Conservation (phyloP, 2,888 invertebrate genomes). For the Pyrochroa serraticornis region DNA sequence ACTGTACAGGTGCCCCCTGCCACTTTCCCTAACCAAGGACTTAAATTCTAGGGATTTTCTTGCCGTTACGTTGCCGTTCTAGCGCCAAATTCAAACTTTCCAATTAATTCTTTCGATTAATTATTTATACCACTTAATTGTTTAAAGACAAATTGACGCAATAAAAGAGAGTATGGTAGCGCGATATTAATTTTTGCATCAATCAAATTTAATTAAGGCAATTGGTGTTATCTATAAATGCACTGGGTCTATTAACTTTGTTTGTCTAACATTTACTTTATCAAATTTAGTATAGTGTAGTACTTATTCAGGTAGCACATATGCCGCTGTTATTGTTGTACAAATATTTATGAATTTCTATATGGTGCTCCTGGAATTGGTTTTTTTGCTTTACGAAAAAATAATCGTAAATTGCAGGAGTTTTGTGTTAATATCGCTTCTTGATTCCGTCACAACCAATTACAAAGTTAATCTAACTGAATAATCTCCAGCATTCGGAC, state of each 20-base stretch:
- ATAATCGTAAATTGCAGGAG: too few relatives aligned
- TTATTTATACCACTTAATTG: neutral
- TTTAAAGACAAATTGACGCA: neutral
- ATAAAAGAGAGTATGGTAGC: neutral
- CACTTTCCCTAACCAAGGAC: slow-evolving; percentile 19
- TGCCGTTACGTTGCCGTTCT: neutral
- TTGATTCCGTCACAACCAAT: too few relatives aligned
- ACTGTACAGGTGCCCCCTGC: slow-evolving; percentile 30
- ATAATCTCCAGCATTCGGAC: too few relatives aligned
- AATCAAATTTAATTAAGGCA: neutral
- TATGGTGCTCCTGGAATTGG: slow-evolving; percentile 2
- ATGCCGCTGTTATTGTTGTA: slow-evolving; percentile 22
- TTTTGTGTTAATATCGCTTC: too few relatives aligned
- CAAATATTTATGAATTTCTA: slow-evolving; percentile 16
- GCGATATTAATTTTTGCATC: slow-evolving; percentile 3
- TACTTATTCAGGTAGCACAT: slow-evolving; percentile 32
- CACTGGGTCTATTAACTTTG: slow-evolving; percentile 16
- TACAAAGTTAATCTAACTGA: too few relatives aligned
- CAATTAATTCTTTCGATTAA: neutral
- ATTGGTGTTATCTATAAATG: slow-evolving; percentile 6
- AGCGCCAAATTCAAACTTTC: slow-evolving; percentile 17
- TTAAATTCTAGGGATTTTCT: slow-evolving; percentile 9
- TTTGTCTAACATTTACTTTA: slow-evolving; percentile 24
- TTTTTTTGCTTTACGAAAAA: too few relatives aligned
- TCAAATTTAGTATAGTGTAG: slow-evolving; percentile 26